phyloP scores from a whole-genome alignment of 2,113 vertebrate genomes.

The Thunnus thynnus region DNA sequence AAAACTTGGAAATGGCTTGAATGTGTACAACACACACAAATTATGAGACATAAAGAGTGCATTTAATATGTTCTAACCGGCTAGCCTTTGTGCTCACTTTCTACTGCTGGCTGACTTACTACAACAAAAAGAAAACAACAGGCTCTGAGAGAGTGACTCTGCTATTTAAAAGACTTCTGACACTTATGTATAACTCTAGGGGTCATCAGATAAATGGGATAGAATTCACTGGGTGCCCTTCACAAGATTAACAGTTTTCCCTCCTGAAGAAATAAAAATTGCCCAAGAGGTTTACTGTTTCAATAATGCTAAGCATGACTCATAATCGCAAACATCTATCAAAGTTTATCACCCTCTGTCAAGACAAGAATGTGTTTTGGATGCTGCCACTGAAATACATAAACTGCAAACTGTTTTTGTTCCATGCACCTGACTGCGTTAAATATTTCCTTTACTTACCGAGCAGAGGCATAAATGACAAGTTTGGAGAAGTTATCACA shows the following conservation, averaged over 20 bases:
- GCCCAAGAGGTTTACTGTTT: constrained; percentile 66
- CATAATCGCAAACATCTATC: constrained; percentile 73
- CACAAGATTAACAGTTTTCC: constrained; percentile 54
- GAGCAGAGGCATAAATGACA: constrained; percentile 12
- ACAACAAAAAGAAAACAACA: constrained; percentile 14
- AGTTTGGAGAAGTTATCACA: not conserved
- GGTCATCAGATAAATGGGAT: constrained; percentile 71
- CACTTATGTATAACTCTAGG: constrained; percentile 54
- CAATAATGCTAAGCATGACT: constrained; percentile 68
- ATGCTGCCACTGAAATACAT: constrained; percentile 44
- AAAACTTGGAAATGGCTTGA: not conserved
- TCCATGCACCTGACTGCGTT: not conserved
- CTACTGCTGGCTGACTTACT: not conserved
- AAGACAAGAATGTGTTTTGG: constrained; percentile 55
- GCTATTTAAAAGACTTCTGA: constrained; percentile 39
- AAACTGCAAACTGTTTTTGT: constrained; percentile 25
- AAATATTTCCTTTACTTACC: constrained; percentile 4
- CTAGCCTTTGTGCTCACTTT: constrained; percentile 11
- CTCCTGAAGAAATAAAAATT: constrained; percentile 64
- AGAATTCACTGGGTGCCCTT: constrained; percentile 50
- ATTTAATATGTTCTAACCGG: constrained; percentile 3
- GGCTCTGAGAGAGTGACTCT: constrained; percentile 7
- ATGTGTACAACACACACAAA: not conserved
- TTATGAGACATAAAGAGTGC: constrained; percentile 1
- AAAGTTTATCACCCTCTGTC: constrained; percentile 67